Percentiles rank a stretch among this genome's conserved stretches.
phyloP scores from a whole-genome alignment of 2,113 vertebrate species.

The cat (Felis catus) region DNA sequence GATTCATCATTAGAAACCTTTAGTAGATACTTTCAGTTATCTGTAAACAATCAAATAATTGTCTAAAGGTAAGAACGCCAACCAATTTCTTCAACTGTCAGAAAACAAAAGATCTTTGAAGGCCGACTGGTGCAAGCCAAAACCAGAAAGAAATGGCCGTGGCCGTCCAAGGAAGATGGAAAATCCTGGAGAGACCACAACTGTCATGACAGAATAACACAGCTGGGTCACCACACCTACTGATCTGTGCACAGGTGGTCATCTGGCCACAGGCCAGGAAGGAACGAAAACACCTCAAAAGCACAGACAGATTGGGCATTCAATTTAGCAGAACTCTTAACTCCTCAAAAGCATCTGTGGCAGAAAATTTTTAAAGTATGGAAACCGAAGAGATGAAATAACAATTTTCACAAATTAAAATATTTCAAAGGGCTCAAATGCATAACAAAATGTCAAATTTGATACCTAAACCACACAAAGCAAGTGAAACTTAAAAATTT shows the following conservation, averaged over 20 bases:
- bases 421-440: not conserved
- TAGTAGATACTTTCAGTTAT: conserved; percentile 30
- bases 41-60: conserved; percentile 67
- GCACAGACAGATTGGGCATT: not conserved
- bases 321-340: not conserved
- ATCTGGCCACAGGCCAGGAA: not conserved
- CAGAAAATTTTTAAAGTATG: not conserved
- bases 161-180: not conserved
- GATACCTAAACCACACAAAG: not conserved
- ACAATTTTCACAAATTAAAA: conserved; percentile 13
- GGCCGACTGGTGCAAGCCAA: conserved; percentile 12
- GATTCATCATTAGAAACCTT: not conserved
- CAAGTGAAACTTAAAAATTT: conserved; percentile 12
- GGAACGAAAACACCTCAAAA: not conserved
- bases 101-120: conserved; percentile 75
- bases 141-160: not conserved
- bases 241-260: not conserved
- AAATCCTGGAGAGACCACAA: not conserved
- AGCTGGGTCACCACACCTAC: not conserved
- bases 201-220: not conserved
- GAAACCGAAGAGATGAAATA: not conserved
- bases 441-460: not conserved
- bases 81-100: conserved; percentile 38
- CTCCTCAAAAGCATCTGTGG: not conserved
- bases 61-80: conserved; percentile 28